Conservation (phyloP, 2,113 vertebrate genomes). For the pig (Sus scrofa) region DNA sequence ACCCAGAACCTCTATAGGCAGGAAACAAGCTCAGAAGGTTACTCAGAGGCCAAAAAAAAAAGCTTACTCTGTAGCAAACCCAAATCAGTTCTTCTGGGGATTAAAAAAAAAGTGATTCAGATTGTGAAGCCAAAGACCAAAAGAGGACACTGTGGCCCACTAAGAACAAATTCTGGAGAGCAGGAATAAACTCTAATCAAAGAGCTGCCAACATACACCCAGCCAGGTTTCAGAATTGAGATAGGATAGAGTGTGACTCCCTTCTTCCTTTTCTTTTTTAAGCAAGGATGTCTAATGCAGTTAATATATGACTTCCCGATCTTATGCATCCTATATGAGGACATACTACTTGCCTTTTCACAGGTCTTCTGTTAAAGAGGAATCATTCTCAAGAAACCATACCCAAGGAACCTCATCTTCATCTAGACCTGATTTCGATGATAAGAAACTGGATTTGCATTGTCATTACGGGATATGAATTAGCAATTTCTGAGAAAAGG, state of each 20-base stretch:
- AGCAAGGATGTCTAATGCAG: not conserved
- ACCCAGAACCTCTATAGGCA: not conserved
- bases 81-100: not conserved
- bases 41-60: not conserved
- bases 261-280: not conserved
- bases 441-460: not conserved
- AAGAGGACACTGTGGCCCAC: not conserved
- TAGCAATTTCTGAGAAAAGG: not conserved
- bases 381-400: constrained; percentile 16
- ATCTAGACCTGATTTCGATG: not conserved
- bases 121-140: not conserved
- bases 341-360: not conserved
- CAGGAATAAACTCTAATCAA: not conserved
- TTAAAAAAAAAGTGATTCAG: not conserved
- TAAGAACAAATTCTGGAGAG: not conserved
- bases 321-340: not conserved
- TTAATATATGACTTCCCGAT: not conserved
- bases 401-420: not conserved
- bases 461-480: not conserved
- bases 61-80: not conserved
- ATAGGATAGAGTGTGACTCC: not conserved
- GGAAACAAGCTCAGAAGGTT: not conserved
- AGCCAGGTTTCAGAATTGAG: not conserved
- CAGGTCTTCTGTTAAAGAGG: not conserved
- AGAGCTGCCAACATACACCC: not conserved